These are phyloP conservation scores for Engystomops pustulosus DNA, from an alignment of 2,113 vertebrate species.

Conservation along the genomic window DNA sequence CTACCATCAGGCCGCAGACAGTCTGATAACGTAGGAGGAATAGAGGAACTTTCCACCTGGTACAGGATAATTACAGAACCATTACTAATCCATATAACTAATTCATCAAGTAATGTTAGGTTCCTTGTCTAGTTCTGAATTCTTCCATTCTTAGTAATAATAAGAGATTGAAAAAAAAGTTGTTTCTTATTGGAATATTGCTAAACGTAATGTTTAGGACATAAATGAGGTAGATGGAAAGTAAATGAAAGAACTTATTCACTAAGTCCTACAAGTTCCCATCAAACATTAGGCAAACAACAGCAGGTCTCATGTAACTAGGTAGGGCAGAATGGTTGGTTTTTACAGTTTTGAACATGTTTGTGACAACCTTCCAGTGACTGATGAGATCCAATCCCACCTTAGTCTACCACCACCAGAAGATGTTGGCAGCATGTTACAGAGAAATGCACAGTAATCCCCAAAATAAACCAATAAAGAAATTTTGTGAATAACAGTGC, in stretches of 20 bases:
- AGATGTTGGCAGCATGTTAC: no score
- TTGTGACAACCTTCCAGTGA: not conserved
- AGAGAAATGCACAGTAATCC: no score
- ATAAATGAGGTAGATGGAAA: not conserved
- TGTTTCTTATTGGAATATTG: conserved; percentile 21
- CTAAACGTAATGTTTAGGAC: not conserved
- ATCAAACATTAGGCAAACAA: not conserved
- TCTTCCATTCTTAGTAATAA: conserved; percentile 73
- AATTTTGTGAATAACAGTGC: no score
- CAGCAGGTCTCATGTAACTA: not conserved
- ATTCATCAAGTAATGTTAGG: conserved; percentile 66
- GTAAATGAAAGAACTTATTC: not conserved
- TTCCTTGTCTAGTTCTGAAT: conserved; percentile 71
- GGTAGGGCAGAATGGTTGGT: not conserved
- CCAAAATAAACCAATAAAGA: no score
- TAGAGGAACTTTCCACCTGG: conserved; percentile 71
- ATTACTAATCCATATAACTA: conserved; percentile 68
- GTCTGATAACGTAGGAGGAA: conserved; percentile 73
- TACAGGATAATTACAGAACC: conserved; percentile 61
- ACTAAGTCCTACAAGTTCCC: not conserved
- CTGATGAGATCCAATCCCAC: no score
- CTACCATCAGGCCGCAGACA: conserved; percentile 91
- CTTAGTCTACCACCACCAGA: no score
- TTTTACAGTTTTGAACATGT: not conserved
- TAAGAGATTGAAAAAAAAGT: conserved; percentile 61